These are phyloP conservation scores for Acanthosepion pharaonis DNA, from an alignment of 2,888 invertebrate species.

Conservation along the genomic window DNA sequence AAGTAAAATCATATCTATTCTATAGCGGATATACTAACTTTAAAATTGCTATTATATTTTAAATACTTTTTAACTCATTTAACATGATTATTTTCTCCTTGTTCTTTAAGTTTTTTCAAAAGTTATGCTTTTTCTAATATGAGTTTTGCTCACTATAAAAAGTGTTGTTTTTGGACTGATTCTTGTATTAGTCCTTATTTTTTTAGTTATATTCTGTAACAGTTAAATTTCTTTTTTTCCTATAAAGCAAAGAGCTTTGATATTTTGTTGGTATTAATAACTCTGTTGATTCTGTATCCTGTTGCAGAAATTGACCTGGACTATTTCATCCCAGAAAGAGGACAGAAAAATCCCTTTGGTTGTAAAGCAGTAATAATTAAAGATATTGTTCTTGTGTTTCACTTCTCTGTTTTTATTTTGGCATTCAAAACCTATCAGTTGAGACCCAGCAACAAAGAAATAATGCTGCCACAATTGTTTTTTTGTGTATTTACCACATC, in stretches of 20 bases:
- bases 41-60: slow-evolving; percentile 15
- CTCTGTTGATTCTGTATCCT: slow-evolving; percentile 14
- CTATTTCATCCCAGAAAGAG: not conserved
- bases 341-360: not conserved
- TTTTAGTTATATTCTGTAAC: not conserved
- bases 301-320: slow-evolving; percentile 33
- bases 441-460: slow-evolving; percentile 13
- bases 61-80: not conserved
- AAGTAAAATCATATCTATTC: not conserved
- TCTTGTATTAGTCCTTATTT: not conserved
- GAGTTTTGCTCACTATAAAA: not conserved
- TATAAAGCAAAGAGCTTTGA: not conserved
- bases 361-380: slow-evolving; percentile 10
- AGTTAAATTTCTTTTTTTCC: not conserved
- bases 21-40: not conserved
- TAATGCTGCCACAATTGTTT: not conserved
- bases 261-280: slow-evolving; percentile 5
- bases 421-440: not conserved
- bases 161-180: not conserved
- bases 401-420: not conserved
- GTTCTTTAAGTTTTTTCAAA: not conserved
- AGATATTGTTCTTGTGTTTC: slow-evolving; percentile 33
- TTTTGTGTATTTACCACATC: not conserved
- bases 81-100: not conserved
- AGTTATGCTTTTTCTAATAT: not conserved